Percentiles rank a stretch among this genome's conserved stretches.
Conservation (phyloP, 2,797 vertebrate genomes). For the Gymnodraco acuticeps region DNA sequence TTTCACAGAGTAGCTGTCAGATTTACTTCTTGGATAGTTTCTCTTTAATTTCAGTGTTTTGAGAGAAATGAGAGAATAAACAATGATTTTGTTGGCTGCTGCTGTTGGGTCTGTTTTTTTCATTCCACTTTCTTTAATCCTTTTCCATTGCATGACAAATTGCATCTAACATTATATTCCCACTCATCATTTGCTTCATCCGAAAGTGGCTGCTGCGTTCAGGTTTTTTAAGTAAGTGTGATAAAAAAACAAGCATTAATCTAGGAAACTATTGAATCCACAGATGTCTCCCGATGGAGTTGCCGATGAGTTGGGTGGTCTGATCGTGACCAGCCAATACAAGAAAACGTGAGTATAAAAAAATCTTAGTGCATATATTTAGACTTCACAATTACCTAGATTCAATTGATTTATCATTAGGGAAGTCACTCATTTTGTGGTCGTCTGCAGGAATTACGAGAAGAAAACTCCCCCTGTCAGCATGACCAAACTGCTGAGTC, state of each 20-base stretch:
- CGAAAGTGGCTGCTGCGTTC: not conserved
- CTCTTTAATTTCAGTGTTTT: not conserved
- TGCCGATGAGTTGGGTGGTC: constrained; percentile 63
- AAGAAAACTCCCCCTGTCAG: constrained; percentile 83
- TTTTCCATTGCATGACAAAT: constrained; percentile 54
- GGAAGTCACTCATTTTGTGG: not conserved
- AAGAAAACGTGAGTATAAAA: constrained; percentile 82
- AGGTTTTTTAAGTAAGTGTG: no score
- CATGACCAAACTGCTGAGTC: constrained; percentile 88
- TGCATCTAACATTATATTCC: constrained; percentile 9
- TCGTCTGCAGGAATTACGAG: constrained; percentile 76
- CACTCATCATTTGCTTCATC: constrained; percentile 28
- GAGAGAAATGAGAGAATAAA: not conserved
- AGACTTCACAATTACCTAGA: not conserved
- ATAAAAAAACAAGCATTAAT: not conserved
- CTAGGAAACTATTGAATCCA: not conserved
- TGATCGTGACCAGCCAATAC: constrained; percentile 79
- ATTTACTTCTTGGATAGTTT: not conserved
- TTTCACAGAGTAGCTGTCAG: not conserved
- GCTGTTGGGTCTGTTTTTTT: constrained; percentile 9
- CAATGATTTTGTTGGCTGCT: not conserved
- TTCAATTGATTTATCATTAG: no score
- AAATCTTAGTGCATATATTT: no score
- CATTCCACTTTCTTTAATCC: not conserved
- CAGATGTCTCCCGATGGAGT: constrained; percentile 70